These are phyloP conservation scores for Lepidurus apus DNA, from an alignment of 1,140 invertebrate species.

Conservation along the genomic window DNA sequence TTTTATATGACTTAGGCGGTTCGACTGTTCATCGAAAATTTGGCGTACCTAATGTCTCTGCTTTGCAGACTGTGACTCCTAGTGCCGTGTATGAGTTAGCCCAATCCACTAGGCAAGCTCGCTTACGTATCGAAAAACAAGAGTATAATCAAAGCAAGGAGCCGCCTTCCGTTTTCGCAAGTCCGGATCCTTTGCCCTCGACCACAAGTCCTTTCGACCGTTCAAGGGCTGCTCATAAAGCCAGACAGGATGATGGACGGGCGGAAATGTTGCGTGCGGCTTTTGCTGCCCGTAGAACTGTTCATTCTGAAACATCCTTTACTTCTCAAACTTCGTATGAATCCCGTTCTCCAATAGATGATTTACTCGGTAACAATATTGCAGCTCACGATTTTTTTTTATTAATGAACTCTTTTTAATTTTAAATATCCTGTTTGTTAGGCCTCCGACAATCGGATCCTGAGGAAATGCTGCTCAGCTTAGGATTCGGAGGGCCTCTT, in stretches of 20 bases:
- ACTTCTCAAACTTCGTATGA: not conserved
- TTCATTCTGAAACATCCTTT: not conserved
- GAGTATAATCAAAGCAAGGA: not conserved
- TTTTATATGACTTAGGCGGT: not conserved
- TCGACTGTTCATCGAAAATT: not conserved
- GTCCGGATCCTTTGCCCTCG: not conserved
- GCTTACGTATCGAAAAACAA: not conserved
- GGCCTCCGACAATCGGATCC: conserved; percentile 25
- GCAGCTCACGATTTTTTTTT: too few species aligned
- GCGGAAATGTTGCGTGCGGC: not conserved
- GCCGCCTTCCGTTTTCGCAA: not conserved
- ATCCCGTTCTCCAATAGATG: not conserved
- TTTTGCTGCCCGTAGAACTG: conserved; percentile 1
- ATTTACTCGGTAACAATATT: not conserved
- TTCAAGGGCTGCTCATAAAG: not conserved
- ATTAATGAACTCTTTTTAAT: not conserved
- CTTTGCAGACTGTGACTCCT: not conserved
- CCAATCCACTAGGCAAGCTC: not conserved
- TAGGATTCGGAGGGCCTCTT: conserved; percentile 24
- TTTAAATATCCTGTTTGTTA: not conserved
- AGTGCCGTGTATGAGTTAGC: not conserved
- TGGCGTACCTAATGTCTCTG: not conserved
- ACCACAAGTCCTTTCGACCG: not conserved
- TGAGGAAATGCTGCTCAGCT: conserved; percentile 20
- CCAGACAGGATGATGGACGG: not conserved